A percentile compares a stretch with the other conserved stretches of the same genome.
These are phyloP conservation scores for Aselliscus stoliczkanus DNA, from an alignment of 2,797 vertebrate species.

Conservation along the genomic window DNA sequence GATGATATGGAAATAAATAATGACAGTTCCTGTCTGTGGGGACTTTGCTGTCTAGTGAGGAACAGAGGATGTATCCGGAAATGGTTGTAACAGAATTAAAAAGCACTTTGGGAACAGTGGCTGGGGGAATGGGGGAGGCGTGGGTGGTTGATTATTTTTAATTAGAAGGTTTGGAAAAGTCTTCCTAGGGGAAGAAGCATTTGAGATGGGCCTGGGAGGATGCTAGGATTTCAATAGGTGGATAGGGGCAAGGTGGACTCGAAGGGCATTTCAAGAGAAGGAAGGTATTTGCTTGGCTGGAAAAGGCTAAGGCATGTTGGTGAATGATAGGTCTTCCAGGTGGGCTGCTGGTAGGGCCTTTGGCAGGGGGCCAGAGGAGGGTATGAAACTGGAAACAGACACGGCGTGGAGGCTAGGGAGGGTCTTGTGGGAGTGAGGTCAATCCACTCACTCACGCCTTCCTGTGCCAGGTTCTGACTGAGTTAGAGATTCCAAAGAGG, in stretches of 20 bases:
- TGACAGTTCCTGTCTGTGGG: constrained; percentile 55
- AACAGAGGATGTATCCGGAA: constrained; percentile 49
- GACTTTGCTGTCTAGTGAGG: constrained; percentile 44
- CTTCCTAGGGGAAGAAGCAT: constrained; percentile 30
- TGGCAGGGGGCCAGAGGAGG: too few species aligned
- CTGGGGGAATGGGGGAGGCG: constrained; percentile 2
- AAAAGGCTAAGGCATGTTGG: not conserved
- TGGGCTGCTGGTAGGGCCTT: not conserved
- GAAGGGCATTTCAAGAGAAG: not conserved
- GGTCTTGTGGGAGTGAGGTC: not conserved
- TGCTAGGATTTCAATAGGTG: not conserved
- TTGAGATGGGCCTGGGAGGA: not conserved
- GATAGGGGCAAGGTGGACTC: not conserved
- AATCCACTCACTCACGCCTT: not conserved
- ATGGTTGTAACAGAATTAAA: constrained; percentile 67
- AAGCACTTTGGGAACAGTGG: constrained; percentile 55
- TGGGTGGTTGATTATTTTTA: constrained; percentile 62
- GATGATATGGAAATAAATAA: constrained; percentile 62
- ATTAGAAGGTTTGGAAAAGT: constrained; percentile 63
- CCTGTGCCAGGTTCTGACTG: not conserved
- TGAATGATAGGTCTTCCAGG: not conserved
- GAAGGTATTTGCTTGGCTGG: not conserved
- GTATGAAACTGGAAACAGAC: fast-evolving
- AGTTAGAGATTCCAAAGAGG: not conserved
- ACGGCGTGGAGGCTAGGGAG: not conserved